Base-by-base conservation (phyloP, 2,888 invertebrate species). In the Macrophya annulata region DNA sequence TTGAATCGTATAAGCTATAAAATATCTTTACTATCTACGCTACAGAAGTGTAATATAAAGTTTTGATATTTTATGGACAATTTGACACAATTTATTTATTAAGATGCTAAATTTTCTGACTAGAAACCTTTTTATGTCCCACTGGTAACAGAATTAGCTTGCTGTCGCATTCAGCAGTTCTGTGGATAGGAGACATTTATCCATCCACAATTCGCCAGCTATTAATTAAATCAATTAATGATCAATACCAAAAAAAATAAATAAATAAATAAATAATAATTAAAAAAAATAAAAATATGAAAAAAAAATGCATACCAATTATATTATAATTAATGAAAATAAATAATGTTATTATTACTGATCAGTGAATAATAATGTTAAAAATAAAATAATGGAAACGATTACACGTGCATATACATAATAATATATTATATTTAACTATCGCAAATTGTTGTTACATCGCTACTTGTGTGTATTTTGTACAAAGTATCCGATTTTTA, bases 401-500 rank as follows among this genome's bases (percentile, higher is more conserved):
- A 87, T 86, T 85, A 85, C 86, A 86, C 85, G 86, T 85, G 84
- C 87, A 86, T 88, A 87, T 86, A 87, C 88, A 87, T 88, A 89
- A 89, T 89, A 87, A 87, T 79, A 82, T 90, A 91, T 89, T 92
- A 91, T 92, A 93, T 92, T 92, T 92, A 91, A 93, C 90, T 92
- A 92, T 92, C 91, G 92, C 92, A 93, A 92, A 92, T 90, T 90
- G 92, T 93, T 93, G 92, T 93, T 93, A 92, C 90, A 92, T 93
- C 91, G 92, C 93, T 92, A 92, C 91, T 92, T 92, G 90, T 90
- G 92, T 93, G 92, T 92, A 92, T 93, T 92, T 93, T 93, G 92
- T 93, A 93, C 92, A 93, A 92, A 93, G 90, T 92, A 92, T 90
- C 88, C 89, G 89, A 92, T 86, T 87, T 89, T 90, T 90, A 89